Conservation (phyloP, 2,113 vertebrate genomes). For the Xyrauchen texanus region DNA sequence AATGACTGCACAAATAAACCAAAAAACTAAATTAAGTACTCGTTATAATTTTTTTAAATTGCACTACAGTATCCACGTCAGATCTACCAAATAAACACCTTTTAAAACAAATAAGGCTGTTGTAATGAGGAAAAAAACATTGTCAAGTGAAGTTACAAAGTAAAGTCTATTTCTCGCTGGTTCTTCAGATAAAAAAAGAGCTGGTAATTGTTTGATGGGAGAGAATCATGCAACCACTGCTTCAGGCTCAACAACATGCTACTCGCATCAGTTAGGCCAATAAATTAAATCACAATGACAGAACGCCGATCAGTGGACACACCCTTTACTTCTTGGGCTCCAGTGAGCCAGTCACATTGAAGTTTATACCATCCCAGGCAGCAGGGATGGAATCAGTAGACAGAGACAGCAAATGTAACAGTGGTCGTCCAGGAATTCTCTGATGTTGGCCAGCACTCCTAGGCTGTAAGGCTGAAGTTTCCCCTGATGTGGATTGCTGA, state of each 20-base stretch:
- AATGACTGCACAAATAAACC: too few species aligned
- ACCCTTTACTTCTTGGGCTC: conserved; percentile 65
- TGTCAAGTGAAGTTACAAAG: conserved; percentile 14
- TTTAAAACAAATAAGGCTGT: background rate
- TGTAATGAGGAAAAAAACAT: conserved; percentile 9
- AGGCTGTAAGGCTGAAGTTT: conserved; percentile 75
- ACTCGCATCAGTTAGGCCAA: background rate
- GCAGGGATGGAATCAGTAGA: conserved; percentile 81
- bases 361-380: conserved; percentile 85
- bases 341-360: conserved; percentile 72
- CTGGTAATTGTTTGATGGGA: conserved; percentile 25
- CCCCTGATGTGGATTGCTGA: too few species aligned
- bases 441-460: conserved; percentile 76
- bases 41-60: too few species aligned
- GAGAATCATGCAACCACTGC: conserved; percentile 8
- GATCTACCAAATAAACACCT: background rate
- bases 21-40: too few species aligned
- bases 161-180: conserved; percentile 11
- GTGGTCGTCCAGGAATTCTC: conserved; percentile 74
- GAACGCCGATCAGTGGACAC: conserved; percentile 9
- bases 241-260: conserved; percentile 20
- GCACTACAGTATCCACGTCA: background rate
- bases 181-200: conserved; percentile 29
- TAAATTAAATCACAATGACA: conserved; percentile 1
- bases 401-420: conserved; percentile 86